Evolutionary conservation across 2,797 vertebrate species (phyloP).

Genomic region (Zenarchopterus dispar): DNA sequence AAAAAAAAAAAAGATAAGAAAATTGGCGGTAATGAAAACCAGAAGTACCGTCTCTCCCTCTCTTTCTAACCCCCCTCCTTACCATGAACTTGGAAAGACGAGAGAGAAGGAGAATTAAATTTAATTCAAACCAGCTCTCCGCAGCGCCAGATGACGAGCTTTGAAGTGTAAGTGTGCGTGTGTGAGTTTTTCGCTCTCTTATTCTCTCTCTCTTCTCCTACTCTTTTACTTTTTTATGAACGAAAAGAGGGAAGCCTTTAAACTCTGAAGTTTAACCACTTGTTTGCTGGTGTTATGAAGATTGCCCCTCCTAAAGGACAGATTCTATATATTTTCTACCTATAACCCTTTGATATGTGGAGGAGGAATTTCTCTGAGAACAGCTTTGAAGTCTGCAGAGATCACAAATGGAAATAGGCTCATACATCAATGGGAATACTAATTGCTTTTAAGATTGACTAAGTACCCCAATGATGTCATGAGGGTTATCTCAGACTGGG

Average conservation of each 20-base stretch:
- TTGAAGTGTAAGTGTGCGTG: slow-evolving; percentile 88
- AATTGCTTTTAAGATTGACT: neutral
- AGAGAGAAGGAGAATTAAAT: slow-evolving; percentile 85
- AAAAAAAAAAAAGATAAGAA: slow-evolving; percentile 90
- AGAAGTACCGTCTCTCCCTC: slow-evolving; percentile 79
- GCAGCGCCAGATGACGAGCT: slow-evolving; percentile 86
- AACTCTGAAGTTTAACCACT: slow-evolving; percentile 81
- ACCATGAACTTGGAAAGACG: slow-evolving; percentile 88
- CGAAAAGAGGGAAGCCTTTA: slow-evolving; percentile 84
- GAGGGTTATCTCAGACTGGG: neutral
- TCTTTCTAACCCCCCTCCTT: slow-evolving; percentile 51
- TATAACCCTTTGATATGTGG: slow-evolving; percentile 11
- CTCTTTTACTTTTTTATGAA: slow-evolving; percentile 72
- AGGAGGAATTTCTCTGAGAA: slow-evolving; percentile 38
- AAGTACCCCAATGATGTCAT: slow-evolving; percentile 7
- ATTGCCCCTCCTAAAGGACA: slow-evolving; percentile 43
- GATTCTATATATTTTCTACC: slow-evolving; percentile 27
- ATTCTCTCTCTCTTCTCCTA: slow-evolving; percentile 45
- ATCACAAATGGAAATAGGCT: neutral
- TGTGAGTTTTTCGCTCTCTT: slow-evolving; percentile 71
- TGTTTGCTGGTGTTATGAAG: slow-evolving; percentile 40
- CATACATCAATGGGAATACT: neutral
- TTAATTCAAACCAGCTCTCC: slow-evolving; percentile 94
- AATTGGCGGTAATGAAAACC: slow-evolving; percentile 94
- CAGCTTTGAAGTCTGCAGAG: neutral